Evolutionary conservation across 2,113 vertebrate genomes (phyloP).

Genomic region (Taxidea taxus): DNA sequence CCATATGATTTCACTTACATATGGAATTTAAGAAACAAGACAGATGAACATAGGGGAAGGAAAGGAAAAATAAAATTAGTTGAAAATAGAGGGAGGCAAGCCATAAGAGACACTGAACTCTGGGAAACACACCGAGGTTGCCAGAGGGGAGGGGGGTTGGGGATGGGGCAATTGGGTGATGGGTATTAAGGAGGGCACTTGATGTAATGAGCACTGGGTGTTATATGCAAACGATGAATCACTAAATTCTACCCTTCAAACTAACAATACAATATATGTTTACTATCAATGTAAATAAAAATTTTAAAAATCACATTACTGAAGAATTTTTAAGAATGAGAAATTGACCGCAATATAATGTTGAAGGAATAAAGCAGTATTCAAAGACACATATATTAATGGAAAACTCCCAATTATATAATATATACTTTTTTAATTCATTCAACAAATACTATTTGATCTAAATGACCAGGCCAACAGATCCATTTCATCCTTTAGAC

Average conservation of each 20-base stretch:
- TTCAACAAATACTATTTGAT: neutral
- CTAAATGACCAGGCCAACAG: neutral
- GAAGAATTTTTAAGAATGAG: neutral
- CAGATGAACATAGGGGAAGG: neutral
- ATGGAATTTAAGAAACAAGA: neutral
- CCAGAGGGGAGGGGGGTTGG: neutral
- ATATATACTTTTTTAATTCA: neutral
- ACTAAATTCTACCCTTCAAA: neutral
- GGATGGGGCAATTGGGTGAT: neutral
- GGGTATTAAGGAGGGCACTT: neutral
- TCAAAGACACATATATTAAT: neutral
- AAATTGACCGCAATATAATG: neutral
- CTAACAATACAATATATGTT: neutral
- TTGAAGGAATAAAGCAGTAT: neutral
- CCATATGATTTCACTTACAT: neutral
- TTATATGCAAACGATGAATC: neutral
- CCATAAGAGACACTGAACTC: neutral
- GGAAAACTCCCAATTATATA: neutral
- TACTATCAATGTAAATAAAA: neutral
- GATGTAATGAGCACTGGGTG: neutral
- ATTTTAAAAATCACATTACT: neutral
- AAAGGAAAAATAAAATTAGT: neutral
- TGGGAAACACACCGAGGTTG: neutral
- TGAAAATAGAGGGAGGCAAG: neutral
- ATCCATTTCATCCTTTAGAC: neutral